These are phyloP conservation scores for Hyperoodon ampullatus DNA, from an alignment of 2,113 vertebrate species.

Conservation along the genomic window DNA sequence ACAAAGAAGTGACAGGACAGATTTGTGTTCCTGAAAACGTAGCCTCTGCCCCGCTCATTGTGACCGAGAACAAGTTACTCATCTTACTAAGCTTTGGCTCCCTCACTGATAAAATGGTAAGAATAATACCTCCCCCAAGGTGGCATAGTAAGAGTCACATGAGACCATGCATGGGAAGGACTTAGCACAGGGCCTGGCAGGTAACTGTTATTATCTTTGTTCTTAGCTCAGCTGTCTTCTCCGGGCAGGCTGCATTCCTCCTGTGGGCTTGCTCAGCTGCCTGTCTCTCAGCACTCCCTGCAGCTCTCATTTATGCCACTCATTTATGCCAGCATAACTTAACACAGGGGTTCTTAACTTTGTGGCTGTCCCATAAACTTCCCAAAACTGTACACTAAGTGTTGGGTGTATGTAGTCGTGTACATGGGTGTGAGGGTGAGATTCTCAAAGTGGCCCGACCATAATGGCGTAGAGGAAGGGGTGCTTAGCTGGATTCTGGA, in stretches of 20 bases:
- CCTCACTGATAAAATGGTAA: background rate
- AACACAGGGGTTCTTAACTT: background rate
- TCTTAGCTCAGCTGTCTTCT: background rate
- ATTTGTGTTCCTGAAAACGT: background rate
- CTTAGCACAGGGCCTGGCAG: background rate
- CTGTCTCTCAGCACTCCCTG: background rate
- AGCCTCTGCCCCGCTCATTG: background rate
- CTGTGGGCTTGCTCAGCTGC: background rate
- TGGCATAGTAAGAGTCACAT: background rate
- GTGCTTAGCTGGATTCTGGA: background rate
- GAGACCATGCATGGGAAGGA: background rate
- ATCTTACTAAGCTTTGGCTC: background rate
- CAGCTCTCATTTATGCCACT: background rate
- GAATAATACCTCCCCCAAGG: background rate
- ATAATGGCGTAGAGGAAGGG: background rate
- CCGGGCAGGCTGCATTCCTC: background rate
- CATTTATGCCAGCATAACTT: background rate
- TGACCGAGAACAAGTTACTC: background rate
- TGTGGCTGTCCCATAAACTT: background rate
- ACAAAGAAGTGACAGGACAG: background rate
- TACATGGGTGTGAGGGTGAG: background rate
- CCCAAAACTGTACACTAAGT: background rate
- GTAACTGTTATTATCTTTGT: background rate
- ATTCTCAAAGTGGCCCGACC: background rate
- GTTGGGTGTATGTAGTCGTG: background rate